Evolutionary conservation across 1,140 invertebrate genomes (phyloP), one percentile per base, ranked within the genome.

Genomic region (Nilaparvata lugens): DNA sequence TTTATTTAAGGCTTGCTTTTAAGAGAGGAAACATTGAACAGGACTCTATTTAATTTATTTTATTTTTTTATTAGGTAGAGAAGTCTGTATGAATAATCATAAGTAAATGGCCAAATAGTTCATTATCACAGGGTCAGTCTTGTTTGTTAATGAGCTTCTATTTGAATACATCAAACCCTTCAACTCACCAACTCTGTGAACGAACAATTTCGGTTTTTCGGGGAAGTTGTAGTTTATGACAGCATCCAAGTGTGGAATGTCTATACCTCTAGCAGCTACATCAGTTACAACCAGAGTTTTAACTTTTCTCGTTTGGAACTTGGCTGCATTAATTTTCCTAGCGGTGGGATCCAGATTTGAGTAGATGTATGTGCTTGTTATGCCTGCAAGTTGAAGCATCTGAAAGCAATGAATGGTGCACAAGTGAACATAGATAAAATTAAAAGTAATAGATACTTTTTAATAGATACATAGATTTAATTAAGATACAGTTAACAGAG

Each of bases 141-240:
- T n/a, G n/a, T n/a, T n/a, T n/a, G n/a, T n/a, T n/a, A n/a, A n/a
- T n/a, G n/a, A n/a, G n/a, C n/a, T n/a, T n/a, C n/a, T n/a, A n/a
- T n/a, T n/a, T n/a, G n/a, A n/a, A n/a, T n/a, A n/a, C n/a, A n/a
- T n/a, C n/a, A n/a, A n/a, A n/a, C n/a, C n/a, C n/a, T n/a, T n/a
- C n/a, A 60, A 83, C 88, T 79, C 75, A 93, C 93, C 97, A 59
- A 98, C 97, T 83, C 97, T 83, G 75, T 99, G 97, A 23, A 99
- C 89, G 79, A 98, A 99, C 9, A 99, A 77, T 76, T 99, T 99
- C 0, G 93, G 82, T 75, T 96, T 98, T 0, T 91, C 87, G 0
- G 97, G 97, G 72, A 99, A 99, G 79, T 98, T 89, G 67, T 87
- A 95, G 75, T 99, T 99, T 45, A 99, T 94, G 4, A 98, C 96